Percentiles rank a stretch among this genome's conserved stretches.
Conservation (phyloP, 2,888 invertebrate species). For the Netelia fuscicornis region DNA sequence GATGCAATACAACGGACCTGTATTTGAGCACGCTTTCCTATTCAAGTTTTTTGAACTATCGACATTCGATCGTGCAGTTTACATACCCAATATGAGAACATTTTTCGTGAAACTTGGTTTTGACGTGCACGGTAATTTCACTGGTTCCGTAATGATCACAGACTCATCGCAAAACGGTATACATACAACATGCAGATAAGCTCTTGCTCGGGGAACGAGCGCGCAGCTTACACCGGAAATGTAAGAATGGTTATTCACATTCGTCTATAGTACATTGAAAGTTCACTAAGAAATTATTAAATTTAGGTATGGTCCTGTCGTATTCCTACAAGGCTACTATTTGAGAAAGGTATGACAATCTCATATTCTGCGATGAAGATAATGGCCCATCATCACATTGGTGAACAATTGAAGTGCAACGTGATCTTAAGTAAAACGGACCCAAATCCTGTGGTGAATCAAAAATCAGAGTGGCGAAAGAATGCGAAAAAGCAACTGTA, state of each 20-base stretch:
- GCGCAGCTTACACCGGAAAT: slow-evolving; percentile 27
- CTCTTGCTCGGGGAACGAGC: slow-evolving; percentile 26
- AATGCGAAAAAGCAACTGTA: not conserved
- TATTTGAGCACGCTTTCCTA: too few species aligned
- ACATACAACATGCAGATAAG: slow-evolving; percentile 70
- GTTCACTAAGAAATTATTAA: not conserved
- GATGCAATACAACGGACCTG: too few species aligned
- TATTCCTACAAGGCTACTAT: slow-evolving; percentile 6
- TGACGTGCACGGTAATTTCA: too few species aligned
- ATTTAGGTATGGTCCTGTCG: slow-evolving; percentile 64
- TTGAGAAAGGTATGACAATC: slow-evolving; percentile 21
- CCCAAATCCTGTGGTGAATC: not conserved
- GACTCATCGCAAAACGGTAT: slow-evolving; percentile 68
- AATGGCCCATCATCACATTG: too few species aligned
- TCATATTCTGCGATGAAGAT: slow-evolving; percentile 27
- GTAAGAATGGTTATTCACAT: slow-evolving; percentile 15
- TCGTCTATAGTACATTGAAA: not conserved
- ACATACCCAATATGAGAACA: too few species aligned
- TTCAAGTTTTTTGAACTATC: too few species aligned
- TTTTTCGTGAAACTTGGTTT: too few species aligned
- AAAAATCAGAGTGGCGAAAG: not conserved
- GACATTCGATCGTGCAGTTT: too few species aligned
- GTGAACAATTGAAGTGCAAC: slow-evolving; percentile 21
- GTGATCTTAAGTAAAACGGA: slow-evolving; percentile 47
- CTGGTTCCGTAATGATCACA: slow-evolving; percentile 69